These are phyloP conservation scores for Macrochelys suwanniensis DNA, from an alignment of 2,797 vertebrate species.

Conservation along the genomic window DNA sequence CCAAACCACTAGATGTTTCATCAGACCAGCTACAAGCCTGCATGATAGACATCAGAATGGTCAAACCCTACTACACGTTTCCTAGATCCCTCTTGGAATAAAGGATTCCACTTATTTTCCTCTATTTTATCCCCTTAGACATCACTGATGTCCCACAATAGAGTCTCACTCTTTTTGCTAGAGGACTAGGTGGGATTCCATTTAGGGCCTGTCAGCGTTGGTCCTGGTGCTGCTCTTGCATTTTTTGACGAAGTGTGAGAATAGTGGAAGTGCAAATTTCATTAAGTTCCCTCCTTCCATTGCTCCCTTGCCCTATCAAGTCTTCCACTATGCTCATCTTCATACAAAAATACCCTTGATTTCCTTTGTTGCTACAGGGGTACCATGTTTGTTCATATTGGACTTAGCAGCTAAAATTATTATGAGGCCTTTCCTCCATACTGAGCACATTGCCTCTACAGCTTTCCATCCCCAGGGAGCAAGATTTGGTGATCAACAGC, in stretches of 20 bases:
- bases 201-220: background rate
- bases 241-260: background rate
- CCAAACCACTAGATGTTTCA: background rate
- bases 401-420: background rate
- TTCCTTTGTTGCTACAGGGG: background rate
- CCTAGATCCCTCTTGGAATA: background rate
- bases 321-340: background rate
- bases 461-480: background rate
- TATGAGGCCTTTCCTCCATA: background rate
- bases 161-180: background rate
- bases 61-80: background rate
- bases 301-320: background rate
- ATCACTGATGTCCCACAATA: background rate
- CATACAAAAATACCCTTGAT: background rate
- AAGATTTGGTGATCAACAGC: conserved; percentile 30
- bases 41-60: background rate
- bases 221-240: background rate
- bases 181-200: background rate
- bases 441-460: background rate
- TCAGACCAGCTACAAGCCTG: fast-evolving
- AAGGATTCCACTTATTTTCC: background rate
- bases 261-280: background rate
- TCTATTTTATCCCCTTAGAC: background rate
- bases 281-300: background rate
- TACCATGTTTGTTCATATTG: background rate